Percentiles rank a stretch among this genome's conserved stretches.
Evolutionary conservation across 2,888 invertebrate species (phyloP).

Genomic region (Apamea monoglypha): DNA sequence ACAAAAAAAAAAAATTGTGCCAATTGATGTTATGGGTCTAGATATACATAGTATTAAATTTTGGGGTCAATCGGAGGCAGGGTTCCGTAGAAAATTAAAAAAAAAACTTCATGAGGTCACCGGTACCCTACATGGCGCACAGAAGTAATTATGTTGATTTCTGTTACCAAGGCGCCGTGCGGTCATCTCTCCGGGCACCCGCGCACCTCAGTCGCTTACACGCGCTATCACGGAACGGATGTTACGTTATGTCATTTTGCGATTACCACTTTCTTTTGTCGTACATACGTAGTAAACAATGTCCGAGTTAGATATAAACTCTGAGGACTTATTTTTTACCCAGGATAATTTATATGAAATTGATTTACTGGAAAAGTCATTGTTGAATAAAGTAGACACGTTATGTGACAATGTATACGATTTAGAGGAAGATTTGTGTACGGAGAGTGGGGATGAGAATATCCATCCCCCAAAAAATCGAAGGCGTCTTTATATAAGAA

Average conservation of each 20-base stretch:
- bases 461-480: conserved; percentile 27
- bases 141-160: conserved; percentile 25
- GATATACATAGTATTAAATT: conserved; percentile 5
- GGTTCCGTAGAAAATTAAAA: conserved; percentile 19
- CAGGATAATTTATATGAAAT: conserved; percentile 38
- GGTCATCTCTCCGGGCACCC: conserved; percentile 45
- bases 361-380: conserved; percentile 41
- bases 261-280: conserved; percentile 1
- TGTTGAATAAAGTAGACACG: conserved; percentile 28
- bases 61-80: conserved; percentile 18
- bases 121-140: conserved; percentile 27
- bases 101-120: conserved; percentile 34
- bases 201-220: conserved; percentile 35
- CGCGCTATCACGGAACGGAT: conserved; percentile 5
- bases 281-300: neutral
- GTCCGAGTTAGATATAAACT: conserved; percentile 14
- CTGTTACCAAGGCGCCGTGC: conserved; percentile 21
- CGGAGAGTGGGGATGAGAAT: conserved; percentile 26
- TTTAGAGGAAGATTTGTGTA: conserved; percentile 16
- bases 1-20: conserved; percentile 9
- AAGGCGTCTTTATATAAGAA: conserved; percentile 7
- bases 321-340: conserved; percentile 20
- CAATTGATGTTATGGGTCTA: conserved; percentile 15
- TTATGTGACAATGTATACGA: conserved; percentile 22
- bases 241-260: conserved; percentile 2